Percentiles rank a stretch among this genome's conserved stretches.
phyloP scores from a whole-genome alignment of 2,888 invertebrate genomes.

The Xanthorhoe designata region DNA sequence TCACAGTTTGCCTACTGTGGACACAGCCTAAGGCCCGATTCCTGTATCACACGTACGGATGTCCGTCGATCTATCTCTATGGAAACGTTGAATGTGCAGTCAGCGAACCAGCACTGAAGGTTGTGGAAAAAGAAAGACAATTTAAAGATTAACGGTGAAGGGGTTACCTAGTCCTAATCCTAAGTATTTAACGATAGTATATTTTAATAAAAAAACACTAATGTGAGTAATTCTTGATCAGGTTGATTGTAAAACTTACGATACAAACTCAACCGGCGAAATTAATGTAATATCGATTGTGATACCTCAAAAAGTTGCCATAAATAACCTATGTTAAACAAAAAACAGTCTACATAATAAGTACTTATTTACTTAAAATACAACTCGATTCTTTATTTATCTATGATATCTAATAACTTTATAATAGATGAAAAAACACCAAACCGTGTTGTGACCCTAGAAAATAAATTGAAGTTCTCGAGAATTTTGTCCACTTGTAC shows the following conservation, averaged over 20 bases:
- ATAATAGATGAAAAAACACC: constrained; percentile 13
- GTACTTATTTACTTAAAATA: background rate
- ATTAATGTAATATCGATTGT: constrained; percentile 1
- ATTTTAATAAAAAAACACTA: background rate
- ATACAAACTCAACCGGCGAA: background rate
- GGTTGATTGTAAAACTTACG: background rate
- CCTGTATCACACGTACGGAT: too few relatives aligned
- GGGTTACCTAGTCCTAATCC: background rate
- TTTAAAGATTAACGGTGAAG: background rate
- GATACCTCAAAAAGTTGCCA: constrained; percentile 19
- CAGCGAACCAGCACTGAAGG: background rate
- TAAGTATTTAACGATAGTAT: background rate
- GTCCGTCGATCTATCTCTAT: too few relatives aligned
- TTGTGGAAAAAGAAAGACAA: constrained; percentile 24
- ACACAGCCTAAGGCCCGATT: too few relatives aligned
- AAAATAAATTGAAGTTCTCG: background rate
- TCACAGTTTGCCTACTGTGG: too few relatives aligned
- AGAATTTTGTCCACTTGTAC: background rate
- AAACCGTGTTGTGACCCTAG: constrained; percentile 25
- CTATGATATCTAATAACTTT: background rate
- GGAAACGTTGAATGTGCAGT: background rate
- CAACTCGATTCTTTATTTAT: background rate
- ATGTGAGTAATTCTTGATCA: background rate
- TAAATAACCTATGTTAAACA: background rate
- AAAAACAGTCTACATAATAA: background rate